Base-by-base conservation (phyloP, 1,140 invertebrate genomes). In the Drosophila orena region DNA sequence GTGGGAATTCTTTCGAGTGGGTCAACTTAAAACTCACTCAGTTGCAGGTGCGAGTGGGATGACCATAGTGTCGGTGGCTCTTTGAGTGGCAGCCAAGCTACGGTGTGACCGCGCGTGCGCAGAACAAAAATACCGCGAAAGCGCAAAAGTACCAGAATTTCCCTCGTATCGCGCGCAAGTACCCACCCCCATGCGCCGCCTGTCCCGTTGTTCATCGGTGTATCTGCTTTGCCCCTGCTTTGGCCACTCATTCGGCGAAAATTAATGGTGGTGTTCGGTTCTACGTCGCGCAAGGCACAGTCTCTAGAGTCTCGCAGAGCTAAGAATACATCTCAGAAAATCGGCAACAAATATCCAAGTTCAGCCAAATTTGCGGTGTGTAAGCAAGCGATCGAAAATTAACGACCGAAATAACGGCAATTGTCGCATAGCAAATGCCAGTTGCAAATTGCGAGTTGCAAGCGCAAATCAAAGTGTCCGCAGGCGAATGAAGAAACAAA, bases 261-360 rank as follows among this genome's bases (percentile, higher is more conserved):
- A 85, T 80, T 68, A 85, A 77, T 72, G 80, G 81, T 84, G 80
- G 81, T 84, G 81, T 85, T 77, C 81, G 81, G 79, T 81, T 81
- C 77, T 70, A 56, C 58, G 73, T 77, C 79, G 77, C 79, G 77
- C 68, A 79, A 72, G 57, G 77, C 68, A 79, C 65, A 61, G 65
- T 76, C 42, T 75, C 77, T 71, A 59, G 72, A 81, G 78, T 81
- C 44, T 46, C 46, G 47, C 47, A 50, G 46, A 47, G 46, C 44
- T 72, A 76, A 80, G 43, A 77, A 79, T 60, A 75, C 71, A 81
- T 65, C 53, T 50, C 65, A 77, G 70, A 78, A 80, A 58, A 40
- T 58, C 59, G 64, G 65, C 62, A 69, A 58, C 52, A 49, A 70
- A 24, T 57, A 38, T 38, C 14, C 14, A 38, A 30, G 30, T 81